Evolutionary conservation across 2,888 invertebrate genomes (phyloP).

Genomic region (Mylabris sibirica): DNA sequence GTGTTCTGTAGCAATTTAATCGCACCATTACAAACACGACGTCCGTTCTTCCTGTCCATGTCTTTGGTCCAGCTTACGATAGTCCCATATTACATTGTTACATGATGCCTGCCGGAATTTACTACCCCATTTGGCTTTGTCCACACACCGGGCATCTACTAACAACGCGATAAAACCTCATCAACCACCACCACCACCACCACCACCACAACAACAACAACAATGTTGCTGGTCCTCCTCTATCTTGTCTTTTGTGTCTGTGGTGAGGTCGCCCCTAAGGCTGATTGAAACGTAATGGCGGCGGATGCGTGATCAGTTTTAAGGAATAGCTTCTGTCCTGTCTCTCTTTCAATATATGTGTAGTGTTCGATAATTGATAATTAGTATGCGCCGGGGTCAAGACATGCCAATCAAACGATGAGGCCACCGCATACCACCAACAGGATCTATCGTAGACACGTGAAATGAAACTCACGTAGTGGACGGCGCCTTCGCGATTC

Average conservation of each 20-base stretch:
- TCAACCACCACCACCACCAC: conserved; percentile 23
- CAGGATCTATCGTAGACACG: conserved; percentile 39
- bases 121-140: conserved; percentile 52
- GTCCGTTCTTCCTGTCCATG: conserved; percentile 44
- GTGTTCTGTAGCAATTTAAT: conserved; percentile 44
- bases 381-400: conserved; percentile 46
- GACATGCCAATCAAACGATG: conserved; percentile 45
- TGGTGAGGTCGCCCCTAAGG: background rate
- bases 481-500: conserved; percentile 47
- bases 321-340: conserved; percentile 12
- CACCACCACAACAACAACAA: background rate
- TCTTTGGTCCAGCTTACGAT: conserved; percentile 46
- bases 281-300: conserved; percentile 12
- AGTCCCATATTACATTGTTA: conserved; percentile 49
- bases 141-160: conserved; percentile 45
- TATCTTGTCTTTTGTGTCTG: background rate
- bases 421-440: conserved; percentile 28
- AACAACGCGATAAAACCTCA: conserved; percentile 45
- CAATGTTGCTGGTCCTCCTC: background rate
- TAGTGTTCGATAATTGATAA: conserved; percentile 38
- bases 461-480: conserved; percentile 43
- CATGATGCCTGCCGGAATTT: conserved; percentile 46
- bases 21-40: conserved; percentile 47
- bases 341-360: background rate
- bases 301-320: conserved; percentile 24